Evolutionary conservation across 1,140 invertebrate species (phyloP), one percentile per base, ranked within the genome.

Genomic region (Choristoneura fumiferana): DNA sequence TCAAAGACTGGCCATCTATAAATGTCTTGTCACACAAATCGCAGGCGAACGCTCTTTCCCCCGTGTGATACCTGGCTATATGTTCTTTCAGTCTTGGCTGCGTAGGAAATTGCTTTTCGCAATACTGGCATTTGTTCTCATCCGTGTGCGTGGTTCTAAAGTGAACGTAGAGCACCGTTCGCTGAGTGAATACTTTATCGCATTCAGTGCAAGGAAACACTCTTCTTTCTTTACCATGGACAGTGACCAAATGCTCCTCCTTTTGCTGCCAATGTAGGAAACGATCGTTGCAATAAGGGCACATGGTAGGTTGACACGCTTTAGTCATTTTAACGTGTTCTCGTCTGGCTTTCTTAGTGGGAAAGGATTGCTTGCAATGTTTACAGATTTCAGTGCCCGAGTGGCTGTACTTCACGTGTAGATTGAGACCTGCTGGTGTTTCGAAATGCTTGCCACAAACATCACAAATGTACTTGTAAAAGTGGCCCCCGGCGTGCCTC

Each of bases 401-500:
- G 22, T 45, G 37, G 0, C 5, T 33, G 39, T 18, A n/a, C 8
- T 15, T 12, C n/a, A 2, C 29, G 39, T 60, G 40, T 8, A 8
- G 8, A 12, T 14, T 1, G 12, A 60, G 37, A n/a, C 53, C 53
- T 9, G 3, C 3, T 8, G 34, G 0, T 5, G 52, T 55, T 10
- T 45, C 43, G 14, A 36, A 58, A 10, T 22, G 17, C 14, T 38
- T 49, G 8, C 35, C 57, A 43, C 57, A 58, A 14, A 29, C 15
- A 14, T 58, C 33, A 12, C 57, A 58, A 8, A 52, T 58, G 13
- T 58, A n/a, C 13, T 52, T 58, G 3, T 1, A n/a, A 33, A 18
- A 52, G 17, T 58, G 57, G 3, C 4, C 18, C 1, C 15, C 34
- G 14, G 12, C 12, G 17, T 58, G 57, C 17, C 17, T 17, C 8